Percentiles rank a stretch among this genome's conserved stretches.
These are phyloP conservation scores for Orthosia incerta DNA, from an alignment of 2,888 invertebrate species.

Conservation along the genomic window DNA sequence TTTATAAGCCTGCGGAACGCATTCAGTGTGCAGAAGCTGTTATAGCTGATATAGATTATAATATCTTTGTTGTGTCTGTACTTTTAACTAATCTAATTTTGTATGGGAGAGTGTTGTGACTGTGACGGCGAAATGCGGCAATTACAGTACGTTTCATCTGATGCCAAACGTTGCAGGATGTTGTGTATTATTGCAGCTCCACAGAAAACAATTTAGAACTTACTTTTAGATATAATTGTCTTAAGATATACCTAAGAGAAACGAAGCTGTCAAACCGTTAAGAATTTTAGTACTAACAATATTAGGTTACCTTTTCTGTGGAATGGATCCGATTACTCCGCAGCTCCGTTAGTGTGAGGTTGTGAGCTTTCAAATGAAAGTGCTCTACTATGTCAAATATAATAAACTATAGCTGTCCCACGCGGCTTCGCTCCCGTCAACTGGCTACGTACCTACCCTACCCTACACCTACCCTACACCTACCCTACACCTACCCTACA, in stretches of 20 bases:
- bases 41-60: not conserved
- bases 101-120: not conserved
- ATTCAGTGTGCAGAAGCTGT: not conserved
- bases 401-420: too few species aligned
- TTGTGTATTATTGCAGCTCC: too few species aligned
- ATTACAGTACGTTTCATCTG: constrained; percentile 6
- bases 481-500: too few species aligned
- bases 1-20: not conserved
- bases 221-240: not conserved
- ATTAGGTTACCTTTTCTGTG: not conserved
- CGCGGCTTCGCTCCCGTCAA: too few species aligned
- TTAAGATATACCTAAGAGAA: not conserved
- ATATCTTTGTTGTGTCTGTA: constrained; percentile 7
- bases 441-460: too few species aligned
- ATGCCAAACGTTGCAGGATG: constrained; percentile 18
- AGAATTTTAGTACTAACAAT: not conserved
- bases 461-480: too few species aligned
- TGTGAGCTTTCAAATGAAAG: not conserved
- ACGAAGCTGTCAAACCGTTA: not conserved
- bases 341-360: too few species aligned
- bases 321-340: too few species aligned
- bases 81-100: constrained; percentile 17
- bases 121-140: not conserved
- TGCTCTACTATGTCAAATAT: too few species aligned
- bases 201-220: not conserved